Conservation (phyloP, 2,797 vertebrate genomes). For the Falco concolor region DNA sequence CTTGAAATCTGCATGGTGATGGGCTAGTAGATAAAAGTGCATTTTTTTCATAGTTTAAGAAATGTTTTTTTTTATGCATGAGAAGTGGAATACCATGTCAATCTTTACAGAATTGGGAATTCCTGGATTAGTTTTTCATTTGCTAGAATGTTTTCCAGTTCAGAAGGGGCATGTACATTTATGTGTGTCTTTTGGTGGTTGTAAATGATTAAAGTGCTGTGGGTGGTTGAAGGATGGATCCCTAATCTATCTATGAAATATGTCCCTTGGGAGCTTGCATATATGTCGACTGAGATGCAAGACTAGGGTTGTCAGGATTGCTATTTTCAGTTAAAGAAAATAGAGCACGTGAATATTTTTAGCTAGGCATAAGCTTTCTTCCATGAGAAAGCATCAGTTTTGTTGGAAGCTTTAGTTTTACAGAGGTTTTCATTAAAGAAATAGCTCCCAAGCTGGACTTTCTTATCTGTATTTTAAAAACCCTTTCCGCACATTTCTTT, state of each 20-base stretch:
- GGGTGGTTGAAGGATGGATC: neutral
- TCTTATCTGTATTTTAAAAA: neutral
- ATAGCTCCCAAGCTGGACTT: neutral
- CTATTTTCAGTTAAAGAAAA: constrained; percentile 40
- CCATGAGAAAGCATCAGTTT: neutral
- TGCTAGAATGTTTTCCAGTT: neutral
- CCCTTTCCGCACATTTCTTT: neutral
- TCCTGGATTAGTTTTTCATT: neutral
- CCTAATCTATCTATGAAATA: neutral
- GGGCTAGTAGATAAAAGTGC: neutral
- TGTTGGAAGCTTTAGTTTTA: neutral
- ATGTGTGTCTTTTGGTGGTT: neutral
- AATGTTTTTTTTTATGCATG: neutral
- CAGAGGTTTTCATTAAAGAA: neutral
- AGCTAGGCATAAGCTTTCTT: neutral
- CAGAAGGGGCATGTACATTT: neutral
- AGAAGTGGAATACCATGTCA: neutral
- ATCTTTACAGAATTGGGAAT: neutral
- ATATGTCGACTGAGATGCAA: neutral
- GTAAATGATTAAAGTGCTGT: neutral
- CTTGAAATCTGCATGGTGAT: neutral
- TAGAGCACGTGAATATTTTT: neutral
- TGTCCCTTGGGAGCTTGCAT: neutral
- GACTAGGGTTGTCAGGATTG: neutral
- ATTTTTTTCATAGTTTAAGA: neutral